Evolutionary conservation across 2,888 invertebrate genomes (phyloP).

Genomic region (Macrophya alboannulata): DNA sequence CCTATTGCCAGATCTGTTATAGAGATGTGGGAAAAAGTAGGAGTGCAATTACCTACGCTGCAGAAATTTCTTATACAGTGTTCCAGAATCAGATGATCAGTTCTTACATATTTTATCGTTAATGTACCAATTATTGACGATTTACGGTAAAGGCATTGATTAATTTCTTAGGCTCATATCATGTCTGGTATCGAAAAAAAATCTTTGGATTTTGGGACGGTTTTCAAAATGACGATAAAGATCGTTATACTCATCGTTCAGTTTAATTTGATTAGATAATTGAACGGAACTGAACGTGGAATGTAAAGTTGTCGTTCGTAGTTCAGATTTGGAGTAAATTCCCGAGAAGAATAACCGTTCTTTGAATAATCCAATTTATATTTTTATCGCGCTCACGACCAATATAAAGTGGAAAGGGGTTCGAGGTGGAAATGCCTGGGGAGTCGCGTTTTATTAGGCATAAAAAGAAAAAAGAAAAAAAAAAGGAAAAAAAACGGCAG

Average conservation of each 20-base stretch:
- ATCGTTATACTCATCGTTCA: background rate
- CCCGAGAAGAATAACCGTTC: background rate
- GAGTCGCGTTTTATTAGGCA: slow-evolving; percentile 47
- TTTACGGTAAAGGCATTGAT: no score
- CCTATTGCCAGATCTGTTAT: background rate
- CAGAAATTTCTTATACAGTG: no score
- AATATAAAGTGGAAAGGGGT: slow-evolving; percentile 40
- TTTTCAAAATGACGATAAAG: no score
- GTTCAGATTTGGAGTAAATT: slow-evolving; percentile 14
- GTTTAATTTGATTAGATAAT: background rate
- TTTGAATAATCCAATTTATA: slow-evolving; percentile 46
- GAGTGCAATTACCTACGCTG: no score
- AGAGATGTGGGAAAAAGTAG: background rate
- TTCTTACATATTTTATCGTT: no score
- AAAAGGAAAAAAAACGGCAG: slow-evolving; percentile 66
- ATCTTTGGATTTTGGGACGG: no score
- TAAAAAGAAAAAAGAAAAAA: slow-evolving; percentile 20
- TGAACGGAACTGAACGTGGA: background rate
- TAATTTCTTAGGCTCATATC: no score
- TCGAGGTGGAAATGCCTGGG: slow-evolving; percentile 26
- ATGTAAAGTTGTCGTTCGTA: background rate
- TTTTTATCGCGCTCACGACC: slow-evolving; percentile 28
- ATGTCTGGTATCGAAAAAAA: no score
- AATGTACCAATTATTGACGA: no score
- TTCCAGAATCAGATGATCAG: no score